These are phyloP conservation scores for Chiloscyllium punctatum DNA, from an alignment of 2,797 vertebrate genomes.

Conservation along the genomic window DNA sequence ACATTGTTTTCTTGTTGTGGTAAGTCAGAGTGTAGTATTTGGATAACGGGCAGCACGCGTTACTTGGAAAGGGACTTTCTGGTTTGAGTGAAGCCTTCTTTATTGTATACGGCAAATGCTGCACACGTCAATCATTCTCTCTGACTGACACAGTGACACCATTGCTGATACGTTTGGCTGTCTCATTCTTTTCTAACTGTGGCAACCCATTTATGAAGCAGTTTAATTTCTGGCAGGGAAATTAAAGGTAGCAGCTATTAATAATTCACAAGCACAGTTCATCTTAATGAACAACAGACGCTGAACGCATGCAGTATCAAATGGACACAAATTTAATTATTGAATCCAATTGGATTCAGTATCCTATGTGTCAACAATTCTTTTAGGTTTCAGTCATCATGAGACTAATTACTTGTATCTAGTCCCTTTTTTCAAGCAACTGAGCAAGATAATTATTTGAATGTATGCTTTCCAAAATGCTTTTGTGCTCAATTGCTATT, in stretches of 20 bases:
- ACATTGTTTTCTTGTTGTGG: not conserved
- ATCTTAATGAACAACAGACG: slow-evolving; percentile 40
- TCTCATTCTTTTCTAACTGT: not conserved
- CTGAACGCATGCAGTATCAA: slow-evolving; percentile 46
- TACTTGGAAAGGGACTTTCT: not conserved
- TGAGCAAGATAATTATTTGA: not conserved
- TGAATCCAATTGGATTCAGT: slow-evolving; percentile 41
- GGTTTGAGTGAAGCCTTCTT: not conserved
- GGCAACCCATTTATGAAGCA: not conserved
- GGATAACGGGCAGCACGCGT: not conserved
- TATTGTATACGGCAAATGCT: not conserved
- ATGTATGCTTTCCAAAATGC: not conserved
- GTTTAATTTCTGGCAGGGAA: slow-evolving; percentile 25
- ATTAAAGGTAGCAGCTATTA: slow-evolving; percentile 36
- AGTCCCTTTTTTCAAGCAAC: slow-evolving; percentile 13
- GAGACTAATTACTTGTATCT: slow-evolving; percentile 44
- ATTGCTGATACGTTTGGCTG: not conserved
- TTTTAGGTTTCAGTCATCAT: slow-evolving; percentile 38
- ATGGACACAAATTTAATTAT: slow-evolving; percentile 53
- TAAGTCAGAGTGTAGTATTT: too few species aligned
- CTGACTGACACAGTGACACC: not conserved
- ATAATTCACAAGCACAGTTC: slow-evolving; percentile 36
- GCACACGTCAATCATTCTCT: not conserved
- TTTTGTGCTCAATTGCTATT: slow-evolving; percentile 3
- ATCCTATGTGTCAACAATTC: slow-evolving; percentile 39